Percentiles rank a stretch among this genome's conserved stretches.
Conservation (phyloP, 2,113 vertebrate species). For the Spheniscus mendiculus region DNA sequence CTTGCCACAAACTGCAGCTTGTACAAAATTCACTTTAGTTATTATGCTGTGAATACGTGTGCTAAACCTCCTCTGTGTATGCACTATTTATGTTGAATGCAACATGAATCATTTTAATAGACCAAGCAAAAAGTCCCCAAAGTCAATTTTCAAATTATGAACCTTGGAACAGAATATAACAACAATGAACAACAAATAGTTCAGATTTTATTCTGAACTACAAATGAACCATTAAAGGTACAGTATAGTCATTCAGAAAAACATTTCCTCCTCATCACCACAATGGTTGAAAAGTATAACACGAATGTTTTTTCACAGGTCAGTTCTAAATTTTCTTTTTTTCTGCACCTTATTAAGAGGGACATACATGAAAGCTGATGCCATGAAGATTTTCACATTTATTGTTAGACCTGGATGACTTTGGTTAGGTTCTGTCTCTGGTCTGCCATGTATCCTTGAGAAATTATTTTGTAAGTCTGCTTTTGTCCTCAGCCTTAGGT, state of each 20-base stretch:
- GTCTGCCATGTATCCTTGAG: not conserved
- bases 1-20: slow-evolving; percentile 83
- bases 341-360: not conserved
- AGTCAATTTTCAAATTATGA: slow-evolving; percentile 90
- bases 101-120: slow-evolving; percentile 98
- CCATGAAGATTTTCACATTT: not conserved
- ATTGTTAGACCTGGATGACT: not conserved
- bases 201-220: slow-evolving; percentile 82
- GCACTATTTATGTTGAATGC: slow-evolving; percentile 94
- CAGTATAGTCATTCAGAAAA: slow-evolving; percentile 59
- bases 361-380: not conserved
- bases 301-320: not conserved
- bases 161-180: slow-evolving; percentile 83
- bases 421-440: not conserved
- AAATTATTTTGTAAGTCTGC: not conserved
- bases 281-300: not conserved
- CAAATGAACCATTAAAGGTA: slow-evolving; percentile 72
- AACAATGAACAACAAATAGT: slow-evolving; percentile 80
- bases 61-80: slow-evolving; percentile 89
- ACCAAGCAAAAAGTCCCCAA: slow-evolving; percentile 87
- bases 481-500: not conserved
- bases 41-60: slow-evolving; percentile 80
- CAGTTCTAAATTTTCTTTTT: not conserved
- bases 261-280: not conserved
- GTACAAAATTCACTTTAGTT: slow-evolving; percentile 86